phyloP scores from a whole-genome alignment of 2,113 vertebrate species.

The Cottus gobio region DNA sequence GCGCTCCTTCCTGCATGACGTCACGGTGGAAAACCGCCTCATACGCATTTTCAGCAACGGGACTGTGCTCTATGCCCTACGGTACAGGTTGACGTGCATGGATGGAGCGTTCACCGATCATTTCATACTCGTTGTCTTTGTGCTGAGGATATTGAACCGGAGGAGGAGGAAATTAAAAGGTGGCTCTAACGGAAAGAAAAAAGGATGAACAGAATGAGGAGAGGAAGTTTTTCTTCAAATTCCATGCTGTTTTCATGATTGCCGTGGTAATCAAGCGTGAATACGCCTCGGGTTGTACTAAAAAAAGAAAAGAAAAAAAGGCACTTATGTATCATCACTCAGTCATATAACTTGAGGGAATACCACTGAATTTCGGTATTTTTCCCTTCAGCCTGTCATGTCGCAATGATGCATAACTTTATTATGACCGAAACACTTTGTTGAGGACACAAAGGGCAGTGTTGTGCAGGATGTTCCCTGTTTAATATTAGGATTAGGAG shows the following conservation, averaged over 20 bases:
- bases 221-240: not conserved
- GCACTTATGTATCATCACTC: conserved; percentile 28
- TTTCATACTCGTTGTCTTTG: not conserved
- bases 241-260: conserved; percentile 4
- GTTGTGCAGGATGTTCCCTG: not conserved
- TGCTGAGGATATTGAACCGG: not conserved
- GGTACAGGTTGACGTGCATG: conserved; percentile 74
- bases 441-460: conserved; percentile 9
- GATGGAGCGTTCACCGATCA: conserved; percentile 20
- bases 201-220: not conserved
- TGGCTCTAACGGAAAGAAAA: not conserved
- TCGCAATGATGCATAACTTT: not conserved
- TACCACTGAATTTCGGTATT: not conserved
- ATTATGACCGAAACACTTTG: conserved; percentile 23
- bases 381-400: conserved; percentile 11
- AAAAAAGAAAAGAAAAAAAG: conserved; percentile 9
- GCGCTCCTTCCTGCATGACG: conserved; percentile 90
- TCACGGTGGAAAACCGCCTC: conserved; percentile 91
- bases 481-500: not conserved
- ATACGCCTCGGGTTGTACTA: conserved; percentile 16
- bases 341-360: conserved; percentile 44
- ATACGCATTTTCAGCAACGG: conserved; percentile 92
- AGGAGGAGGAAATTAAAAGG: not conserved
- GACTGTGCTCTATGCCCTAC: conserved; percentile 89
- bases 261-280: conserved; percentile 2